Evolutionary conservation across 2,797 vertebrate genomes (phyloP).

Genomic region (Columba guinea): DNA sequence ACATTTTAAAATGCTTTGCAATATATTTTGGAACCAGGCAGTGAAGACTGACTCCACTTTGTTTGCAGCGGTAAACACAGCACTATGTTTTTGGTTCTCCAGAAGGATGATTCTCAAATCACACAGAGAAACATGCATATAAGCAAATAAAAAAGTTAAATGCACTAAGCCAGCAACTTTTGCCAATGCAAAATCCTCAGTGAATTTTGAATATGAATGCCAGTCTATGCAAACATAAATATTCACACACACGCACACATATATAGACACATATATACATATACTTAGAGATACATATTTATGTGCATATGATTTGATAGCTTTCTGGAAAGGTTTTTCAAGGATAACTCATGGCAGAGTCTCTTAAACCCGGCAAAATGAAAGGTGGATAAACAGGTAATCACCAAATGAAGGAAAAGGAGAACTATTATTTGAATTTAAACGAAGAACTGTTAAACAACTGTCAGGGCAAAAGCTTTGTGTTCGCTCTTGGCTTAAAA

Average conservation of each 20-base stretch:
- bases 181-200: neutral
- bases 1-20: neutral
- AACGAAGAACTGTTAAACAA: neutral
- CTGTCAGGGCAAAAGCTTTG: neutral
- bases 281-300: accelerated
- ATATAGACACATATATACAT: neutral
- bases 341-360: neutral
- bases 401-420: neutral
- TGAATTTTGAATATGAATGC: neutral
- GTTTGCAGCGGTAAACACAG: neutral
- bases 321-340: neutral
- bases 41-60: neutral
- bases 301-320: neutral
- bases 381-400: neutral
- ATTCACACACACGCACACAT: too few species aligned
- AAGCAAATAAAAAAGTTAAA: neutral
- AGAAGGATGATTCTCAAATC: neutral
- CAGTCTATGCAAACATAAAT: neutral
- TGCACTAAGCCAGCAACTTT: neutral
- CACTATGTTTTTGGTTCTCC: neutral
- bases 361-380: neutral
- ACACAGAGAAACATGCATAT: accelerated
- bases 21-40: neutral
- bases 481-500: neutral
- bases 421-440: neutral